Evolutionary conservation across 2,888 invertebrate species (phyloP), one percentile per base, ranked within the genome.

Genomic region (Macropis europaea): DNA sequence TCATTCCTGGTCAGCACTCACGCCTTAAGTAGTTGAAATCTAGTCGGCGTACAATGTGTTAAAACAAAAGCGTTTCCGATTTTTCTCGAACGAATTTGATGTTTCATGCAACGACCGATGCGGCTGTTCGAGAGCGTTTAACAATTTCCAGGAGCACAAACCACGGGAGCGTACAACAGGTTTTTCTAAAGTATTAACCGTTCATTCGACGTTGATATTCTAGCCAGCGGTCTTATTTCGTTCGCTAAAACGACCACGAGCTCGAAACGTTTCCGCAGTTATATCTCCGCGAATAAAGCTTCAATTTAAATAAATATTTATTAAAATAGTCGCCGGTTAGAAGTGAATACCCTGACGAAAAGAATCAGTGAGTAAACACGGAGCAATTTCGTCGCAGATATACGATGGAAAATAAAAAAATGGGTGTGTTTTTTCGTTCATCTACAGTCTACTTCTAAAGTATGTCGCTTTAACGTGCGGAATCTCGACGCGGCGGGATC

Each of bases 401-500:
- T 28, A 22, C 32, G 22, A 4, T 11, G 57, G 5, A 48, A 48
- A 54, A 45, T 26, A 42, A 43, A 40, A 61, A 43, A 43, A 36
- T 2, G n/a, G 30, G 11, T 15, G 15, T 22, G 22, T 48, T 64
- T 62, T 45, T 60, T 40, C 30, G 48, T 17, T 7, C 7, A 7
- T 2, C 9, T 4, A n/a, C n/a, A n/a, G n/a, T n/a, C n/a, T n/a
- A n/a, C 24, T 52, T 19, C 40, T 19, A 64, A 36, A 61, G 50
- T 63, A 52, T 40, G 73, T 64, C 17, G 32, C 59, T 32, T 56
- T 53, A 42, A 45, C 40, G 66, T 9, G 62, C 43, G 63, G 72
- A 79, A 81, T 81, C 73, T 81, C 64, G 42, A 59, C 66, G 38
- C 50, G 60, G 54, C 53, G 43, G 48, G 34, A 62, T 70, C 61